A percentile compares a stretch with the other conserved stretches of the same genome.
Evolutionary conservation across 1,140 invertebrate genomes (phyloP).

Genomic region (Meloidogyne exigua): DNA sequence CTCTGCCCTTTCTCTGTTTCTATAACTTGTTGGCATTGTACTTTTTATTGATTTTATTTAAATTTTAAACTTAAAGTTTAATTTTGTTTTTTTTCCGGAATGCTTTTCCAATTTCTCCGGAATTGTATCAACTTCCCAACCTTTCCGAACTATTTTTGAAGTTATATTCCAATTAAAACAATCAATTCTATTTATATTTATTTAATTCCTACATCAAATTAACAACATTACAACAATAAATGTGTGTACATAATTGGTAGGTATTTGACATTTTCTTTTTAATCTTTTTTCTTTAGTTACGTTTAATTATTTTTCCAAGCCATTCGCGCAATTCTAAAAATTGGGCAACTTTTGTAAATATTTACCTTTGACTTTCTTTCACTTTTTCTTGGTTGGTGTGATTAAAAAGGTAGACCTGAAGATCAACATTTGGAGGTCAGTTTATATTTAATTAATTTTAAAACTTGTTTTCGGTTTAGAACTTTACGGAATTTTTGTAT

Average conservation of each 20-base stretch:
- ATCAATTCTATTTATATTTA: not conserved
- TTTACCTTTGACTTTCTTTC: not conserved
- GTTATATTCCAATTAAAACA: not conserved
- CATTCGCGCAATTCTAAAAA: not conserved
- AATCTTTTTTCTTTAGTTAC: not conserved
- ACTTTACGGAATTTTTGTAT: no score
- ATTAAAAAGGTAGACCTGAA: not conserved
- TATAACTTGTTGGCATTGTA: not conserved
- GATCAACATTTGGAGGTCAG: not conserved
- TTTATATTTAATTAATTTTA: not conserved
- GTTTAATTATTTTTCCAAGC: not conserved
- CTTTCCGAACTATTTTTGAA: no score
- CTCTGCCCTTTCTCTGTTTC: not conserved
- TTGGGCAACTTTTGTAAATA: not conserved
- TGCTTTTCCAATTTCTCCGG: not conserved
- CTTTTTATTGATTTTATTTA: not conserved
- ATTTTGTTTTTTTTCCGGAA: constrained; percentile 1
- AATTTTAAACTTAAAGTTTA: not conserved
- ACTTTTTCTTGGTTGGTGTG: not conserved
- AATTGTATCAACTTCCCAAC: no score
- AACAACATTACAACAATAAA: not conserved
- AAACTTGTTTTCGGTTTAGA: no score
- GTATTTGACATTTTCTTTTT: not conserved
- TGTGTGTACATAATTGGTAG: not conserved
- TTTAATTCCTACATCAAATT: not conserved